These are phyloP conservation scores for Lamprologus ornatipinnis DNA, from an alignment of 2,113 vertebrate species.

Conservation along the genomic window DNA sequence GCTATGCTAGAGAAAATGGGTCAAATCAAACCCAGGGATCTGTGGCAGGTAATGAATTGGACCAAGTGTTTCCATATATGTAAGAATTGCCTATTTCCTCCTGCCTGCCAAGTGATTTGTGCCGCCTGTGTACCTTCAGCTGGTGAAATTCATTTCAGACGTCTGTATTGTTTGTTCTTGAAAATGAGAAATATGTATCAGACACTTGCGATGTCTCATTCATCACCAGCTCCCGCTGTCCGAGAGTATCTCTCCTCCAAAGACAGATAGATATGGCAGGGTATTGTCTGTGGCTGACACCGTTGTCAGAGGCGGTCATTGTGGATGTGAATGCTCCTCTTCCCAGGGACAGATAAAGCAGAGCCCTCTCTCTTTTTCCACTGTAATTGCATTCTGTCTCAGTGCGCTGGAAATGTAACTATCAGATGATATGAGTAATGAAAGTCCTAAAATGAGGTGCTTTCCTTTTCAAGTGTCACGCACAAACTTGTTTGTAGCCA, in stretches of 20 bases:
- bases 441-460: slow-evolving; percentile 34
- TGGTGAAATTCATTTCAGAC: slow-evolving; percentile 33
- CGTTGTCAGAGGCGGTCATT: slow-evolving; percentile 38
- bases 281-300: slow-evolving; percentile 37
- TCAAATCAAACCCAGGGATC: background rate
- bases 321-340: slow-evolving; percentile 25
- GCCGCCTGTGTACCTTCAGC: background rate
- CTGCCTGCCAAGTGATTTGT: background rate
- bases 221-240: slow-evolving; percentile 36
- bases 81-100: background rate
- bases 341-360: slow-evolving; percentile 34
- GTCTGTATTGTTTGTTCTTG: slow-evolving; percentile 48
- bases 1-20: background rate
- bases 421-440: slow-evolving; percentile 53
- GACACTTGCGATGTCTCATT: slow-evolving; percentile 38
- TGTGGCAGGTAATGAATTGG: background rate
- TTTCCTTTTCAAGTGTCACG: slow-evolving; percentile 6
- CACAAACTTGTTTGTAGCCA: slow-evolving; percentile 14
- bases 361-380: background rate
- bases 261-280: slow-evolving; percentile 30
- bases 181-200: slow-evolving; percentile 57
- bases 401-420: slow-evolving; percentile 14
- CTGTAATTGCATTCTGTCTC: slow-evolving; percentile 44
- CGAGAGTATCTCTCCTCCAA: slow-evolving; percentile 20
- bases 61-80: background rate